Conservation (phyloP, 2,888 invertebrate species). For the Sycophila texana region DNA sequence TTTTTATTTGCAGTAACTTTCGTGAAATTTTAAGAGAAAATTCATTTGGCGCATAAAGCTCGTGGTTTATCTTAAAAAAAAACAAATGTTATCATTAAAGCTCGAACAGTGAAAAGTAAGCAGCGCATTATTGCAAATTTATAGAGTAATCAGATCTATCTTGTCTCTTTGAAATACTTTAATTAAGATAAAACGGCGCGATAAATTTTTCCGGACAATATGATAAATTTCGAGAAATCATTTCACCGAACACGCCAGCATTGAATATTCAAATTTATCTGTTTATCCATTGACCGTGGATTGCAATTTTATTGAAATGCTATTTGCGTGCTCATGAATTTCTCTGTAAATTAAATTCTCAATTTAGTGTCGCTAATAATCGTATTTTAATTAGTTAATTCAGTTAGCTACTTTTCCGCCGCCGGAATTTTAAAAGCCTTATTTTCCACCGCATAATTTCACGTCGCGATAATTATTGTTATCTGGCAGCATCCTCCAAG, state of each 20-base stretch:
- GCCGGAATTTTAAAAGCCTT: neutral
- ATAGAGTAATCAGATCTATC: neutral
- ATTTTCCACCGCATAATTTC: neutral
- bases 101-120: too few species aligned
- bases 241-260: neutral
- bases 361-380: slow-evolving; percentile 21
- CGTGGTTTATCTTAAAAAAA: too few species aligned
- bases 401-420: neutral
- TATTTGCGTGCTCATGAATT: slow-evolving; percentile 34
- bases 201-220: neutral
- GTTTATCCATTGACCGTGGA: neutral
- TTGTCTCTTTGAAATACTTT: neutral
- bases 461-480: too few species aligned
- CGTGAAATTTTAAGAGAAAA: too few species aligned
- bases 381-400: slow-evolving; percentile 25
- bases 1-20: too few species aligned
- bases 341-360: slow-evolving; percentile 5
- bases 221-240: neutral
- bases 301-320: neutral
- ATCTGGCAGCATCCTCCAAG: too few species aligned
- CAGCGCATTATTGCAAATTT: neutral
- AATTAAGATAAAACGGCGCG: neutral
- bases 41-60: too few species aligned
- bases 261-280: slow-evolving; percentile 30
- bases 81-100: too few species aligned